Evolutionary conservation across 2,797 vertebrate species (phyloP).

Genomic region (Capromys pilorides): DNA sequence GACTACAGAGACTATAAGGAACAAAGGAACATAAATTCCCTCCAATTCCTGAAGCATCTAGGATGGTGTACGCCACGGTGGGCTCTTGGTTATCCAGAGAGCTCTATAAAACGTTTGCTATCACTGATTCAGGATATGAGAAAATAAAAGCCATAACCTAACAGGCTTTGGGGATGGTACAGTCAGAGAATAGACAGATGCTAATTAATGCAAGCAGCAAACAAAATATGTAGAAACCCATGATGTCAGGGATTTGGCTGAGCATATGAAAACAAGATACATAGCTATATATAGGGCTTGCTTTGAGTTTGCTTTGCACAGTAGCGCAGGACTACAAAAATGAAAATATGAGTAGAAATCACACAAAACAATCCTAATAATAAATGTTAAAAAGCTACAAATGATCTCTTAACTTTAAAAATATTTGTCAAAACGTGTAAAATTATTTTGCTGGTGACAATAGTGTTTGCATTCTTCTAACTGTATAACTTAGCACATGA

Average conservation of each 20-base stretch:
- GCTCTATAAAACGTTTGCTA: not conserved
- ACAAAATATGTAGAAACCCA: not conserved
- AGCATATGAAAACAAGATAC: not conserved
- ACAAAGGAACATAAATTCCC: not conserved
- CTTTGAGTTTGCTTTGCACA: not conserved
- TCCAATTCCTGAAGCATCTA: not conserved
- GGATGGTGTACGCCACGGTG: not conserved
- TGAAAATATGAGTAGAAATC: not conserved
- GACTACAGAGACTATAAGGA: not conserved
- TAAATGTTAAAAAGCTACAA: not conserved
- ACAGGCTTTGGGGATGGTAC: not conserved
- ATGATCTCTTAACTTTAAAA: constrained; percentile 14
- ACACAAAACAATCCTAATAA: constrained; percentile 3
- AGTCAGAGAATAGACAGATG: not conserved
- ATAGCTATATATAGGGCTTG: not conserved
- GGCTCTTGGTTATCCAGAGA: not conserved
- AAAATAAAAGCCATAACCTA: constrained; percentile 15
- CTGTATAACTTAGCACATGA: not conserved
- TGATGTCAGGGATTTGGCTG: not conserved
- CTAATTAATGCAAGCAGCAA: constrained; percentile 7
- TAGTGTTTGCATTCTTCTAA: not conserved
- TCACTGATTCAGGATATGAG: not conserved
- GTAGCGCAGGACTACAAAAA: not conserved
- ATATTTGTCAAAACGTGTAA: constrained; percentile 44
- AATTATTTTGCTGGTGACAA: not conserved